Evolutionary conservation across 2,888 invertebrate species (phyloP).

Genomic region (Rotaria socialis): DNA sequence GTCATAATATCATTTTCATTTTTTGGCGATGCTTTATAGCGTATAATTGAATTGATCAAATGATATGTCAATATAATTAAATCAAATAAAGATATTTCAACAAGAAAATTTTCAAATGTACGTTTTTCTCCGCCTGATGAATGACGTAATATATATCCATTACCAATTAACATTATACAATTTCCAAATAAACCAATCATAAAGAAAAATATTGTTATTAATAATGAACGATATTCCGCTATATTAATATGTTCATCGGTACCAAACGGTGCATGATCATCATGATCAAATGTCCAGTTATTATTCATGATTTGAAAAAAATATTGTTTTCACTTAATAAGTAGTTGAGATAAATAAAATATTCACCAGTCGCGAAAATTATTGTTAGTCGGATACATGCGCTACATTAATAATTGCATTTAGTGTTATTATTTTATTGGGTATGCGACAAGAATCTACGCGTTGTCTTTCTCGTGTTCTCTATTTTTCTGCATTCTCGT

Average conservation of each 20-base stretch:
- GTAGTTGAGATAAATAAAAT: neutral
- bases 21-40: neutral
- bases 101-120: constrained; percentile 31
- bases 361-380: neutral
- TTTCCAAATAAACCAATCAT: neutral
- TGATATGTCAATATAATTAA: neutral
- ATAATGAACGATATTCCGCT: neutral
- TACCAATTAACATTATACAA: neutral
- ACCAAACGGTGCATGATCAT: constrained; percentile 30
- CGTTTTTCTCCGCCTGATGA: neutral
- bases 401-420: neutral
- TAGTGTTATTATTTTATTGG: neutral
- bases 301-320: neutral
- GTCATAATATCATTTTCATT: neutral
- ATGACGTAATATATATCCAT: constrained; percentile 9
- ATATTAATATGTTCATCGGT: neutral
- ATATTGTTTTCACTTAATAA: too few relatives aligned
- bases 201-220: neutral
- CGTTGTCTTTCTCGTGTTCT: neutral
- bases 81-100: constrained; percentile 14
- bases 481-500: neutral
- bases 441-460: neutral
- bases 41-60: constrained; percentile 29
- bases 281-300: neutral
- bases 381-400: constrained; percentile 5